Evolutionary conservation across 2,113 vertebrate genomes (phyloP).

Genomic region (Cynocephalus volans): DNA sequence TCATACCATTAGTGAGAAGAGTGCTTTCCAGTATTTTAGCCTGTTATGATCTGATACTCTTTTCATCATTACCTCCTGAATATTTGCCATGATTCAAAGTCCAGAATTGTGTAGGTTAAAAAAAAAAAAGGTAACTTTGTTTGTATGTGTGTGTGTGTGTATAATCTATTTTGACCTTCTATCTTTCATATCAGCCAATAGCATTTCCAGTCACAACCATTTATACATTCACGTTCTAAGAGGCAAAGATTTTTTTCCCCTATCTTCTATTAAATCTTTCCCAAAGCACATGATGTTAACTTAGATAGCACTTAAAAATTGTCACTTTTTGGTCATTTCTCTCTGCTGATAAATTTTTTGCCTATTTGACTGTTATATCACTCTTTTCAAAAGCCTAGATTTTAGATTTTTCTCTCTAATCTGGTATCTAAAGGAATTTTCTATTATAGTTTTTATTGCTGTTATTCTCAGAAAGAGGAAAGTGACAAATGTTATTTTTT

Average conservation of each 20-base stretch:
- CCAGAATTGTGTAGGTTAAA: not conserved
- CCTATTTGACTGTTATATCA: not conserved
- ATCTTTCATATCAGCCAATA: not conserved
- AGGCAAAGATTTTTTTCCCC: not conserved
- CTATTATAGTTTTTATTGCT: not conserved
- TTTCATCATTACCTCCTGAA: not conserved
- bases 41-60: not conserved
- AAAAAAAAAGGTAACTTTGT: not conserved
- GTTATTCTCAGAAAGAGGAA: not conserved
- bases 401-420: not conserved
- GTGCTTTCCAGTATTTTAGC: not conserved
- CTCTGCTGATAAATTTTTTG: not conserved
- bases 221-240: not conserved
- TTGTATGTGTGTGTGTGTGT: not conserved
- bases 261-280: not conserved
- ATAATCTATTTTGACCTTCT: not conserved
- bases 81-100: conserved; percentile 19
- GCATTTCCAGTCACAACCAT: not conserved
- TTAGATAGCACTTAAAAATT: not conserved
- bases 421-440: not conserved
- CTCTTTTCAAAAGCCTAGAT: not conserved
- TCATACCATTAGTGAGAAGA: not conserved
- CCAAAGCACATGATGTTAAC: not conserved
- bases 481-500: not conserved
- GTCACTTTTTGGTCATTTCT: not conserved